Evolutionary conservation across 1,140 invertebrate genomes (phyloP).

Genomic region (Leptestheria dahalacensis): DNA sequence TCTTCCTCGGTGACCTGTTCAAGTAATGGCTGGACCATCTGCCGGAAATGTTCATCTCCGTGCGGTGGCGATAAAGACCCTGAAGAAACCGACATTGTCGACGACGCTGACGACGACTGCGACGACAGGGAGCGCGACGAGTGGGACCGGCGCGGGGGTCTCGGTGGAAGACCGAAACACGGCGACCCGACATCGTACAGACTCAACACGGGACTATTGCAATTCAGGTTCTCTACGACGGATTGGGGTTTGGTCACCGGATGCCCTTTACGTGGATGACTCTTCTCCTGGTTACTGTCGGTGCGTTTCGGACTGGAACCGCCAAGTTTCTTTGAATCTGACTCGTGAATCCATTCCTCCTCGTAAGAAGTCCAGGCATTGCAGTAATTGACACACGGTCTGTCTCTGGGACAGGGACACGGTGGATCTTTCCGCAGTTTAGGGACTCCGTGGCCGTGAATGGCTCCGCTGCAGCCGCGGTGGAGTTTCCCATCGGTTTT

Average conservation of each 20-base stretch:
- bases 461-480: conserved; percentile 13
- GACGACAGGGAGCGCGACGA: conserved; percentile 16
- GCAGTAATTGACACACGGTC: conserved; percentile 6
- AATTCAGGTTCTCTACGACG: not conserved
- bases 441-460: conserved; percentile 13
- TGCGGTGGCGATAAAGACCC: not conserved
- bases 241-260: not conserved
- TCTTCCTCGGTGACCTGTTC: conserved; percentile 6
- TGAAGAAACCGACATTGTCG: conserved; percentile 1
- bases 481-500: conserved; percentile 12
- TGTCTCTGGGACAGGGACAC: conserved; percentile 2
- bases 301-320: not conserved
- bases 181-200: not conserved
- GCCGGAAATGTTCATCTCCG: not conserved
- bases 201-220: not conserved
- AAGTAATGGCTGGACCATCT: not conserved
- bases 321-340: too few species aligned
- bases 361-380: too few species aligned
- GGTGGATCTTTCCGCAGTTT: conserved; percentile 5
- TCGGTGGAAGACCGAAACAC: conserved; percentile 9
- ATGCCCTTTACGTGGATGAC: not conserved
- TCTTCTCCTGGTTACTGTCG: not conserved
- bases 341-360: too few species aligned
- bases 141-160: conserved; percentile 1
- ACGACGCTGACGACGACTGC: conserved; percentile 15